Conservation (phyloP, 2,888 invertebrate genomes). For the Tholera decimalis region DNA sequence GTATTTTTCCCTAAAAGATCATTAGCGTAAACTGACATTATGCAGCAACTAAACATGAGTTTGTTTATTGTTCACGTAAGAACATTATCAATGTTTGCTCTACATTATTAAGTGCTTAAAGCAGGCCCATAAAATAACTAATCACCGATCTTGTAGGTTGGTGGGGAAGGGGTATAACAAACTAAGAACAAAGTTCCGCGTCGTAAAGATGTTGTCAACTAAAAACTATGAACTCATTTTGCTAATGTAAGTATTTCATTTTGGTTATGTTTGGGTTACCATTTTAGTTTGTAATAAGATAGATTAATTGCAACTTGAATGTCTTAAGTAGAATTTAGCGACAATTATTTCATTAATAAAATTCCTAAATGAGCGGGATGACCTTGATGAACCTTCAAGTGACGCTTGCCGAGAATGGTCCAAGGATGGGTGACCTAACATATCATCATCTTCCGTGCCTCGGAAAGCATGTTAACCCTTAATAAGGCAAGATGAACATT, state of each 20-base stretch:
- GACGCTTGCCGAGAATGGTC: too few relatives aligned
- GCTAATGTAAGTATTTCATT: constrained; percentile 49
- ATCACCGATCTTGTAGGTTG: constrained; percentile 42
- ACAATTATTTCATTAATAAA: neutral
- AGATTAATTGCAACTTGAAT: neutral
- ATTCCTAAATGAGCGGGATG: neutral
- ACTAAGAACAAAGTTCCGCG: constrained; percentile 49
- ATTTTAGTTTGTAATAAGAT: constrained; percentile 2
- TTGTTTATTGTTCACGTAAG: constrained; percentile 18
- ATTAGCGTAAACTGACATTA: constrained; percentile 8
- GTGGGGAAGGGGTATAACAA: constrained; percentile 19
- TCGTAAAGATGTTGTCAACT: constrained; percentile 42
- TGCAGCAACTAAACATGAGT: constrained; percentile 1
- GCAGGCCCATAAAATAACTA: constrained; percentile 48
- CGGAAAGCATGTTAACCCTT: too few relatives aligned
- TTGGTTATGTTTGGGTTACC: constrained; percentile 2
- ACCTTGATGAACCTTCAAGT: too few relatives aligned
- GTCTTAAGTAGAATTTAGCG: neutral
- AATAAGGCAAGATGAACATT: too few relatives aligned
- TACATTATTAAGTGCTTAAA: constrained; percentile 39
- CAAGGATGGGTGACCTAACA: too few relatives aligned
- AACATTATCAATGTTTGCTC: constrained; percentile 27
- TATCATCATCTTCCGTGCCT: too few relatives aligned
- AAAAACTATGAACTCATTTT: constrained; percentile 46
- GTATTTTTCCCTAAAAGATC: neutral